Percentiles rank a stretch among this genome's conserved stretches.
These are phyloP conservation scores for Coregonus clupeaformis DNA, from an alignment of 2,113 vertebrate species.

Conservation along the genomic window DNA sequence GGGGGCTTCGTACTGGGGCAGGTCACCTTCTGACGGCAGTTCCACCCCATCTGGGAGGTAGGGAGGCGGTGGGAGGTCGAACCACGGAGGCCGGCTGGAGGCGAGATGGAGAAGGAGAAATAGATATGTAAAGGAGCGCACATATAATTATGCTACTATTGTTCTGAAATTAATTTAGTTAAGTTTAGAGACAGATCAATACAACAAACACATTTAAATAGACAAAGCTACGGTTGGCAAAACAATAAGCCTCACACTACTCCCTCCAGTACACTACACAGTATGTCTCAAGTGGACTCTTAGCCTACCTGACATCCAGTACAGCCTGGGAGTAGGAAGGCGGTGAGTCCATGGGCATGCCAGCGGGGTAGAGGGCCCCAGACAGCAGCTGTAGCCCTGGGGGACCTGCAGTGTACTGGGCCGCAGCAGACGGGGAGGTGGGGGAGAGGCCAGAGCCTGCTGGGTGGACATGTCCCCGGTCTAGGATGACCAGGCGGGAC, in stretches of 20 bases:
- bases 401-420: constrained; percentile 81
- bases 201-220: too few relatives aligned
- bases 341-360: constrained; percentile 80
- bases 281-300: too few relatives aligned
- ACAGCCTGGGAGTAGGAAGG: constrained; percentile 95
- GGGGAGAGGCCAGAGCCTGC: constrained; percentile 64
- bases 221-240: too few relatives aligned
- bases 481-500: constrained; percentile 91
- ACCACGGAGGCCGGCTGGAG: constrained; percentile 90
- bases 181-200: too few relatives aligned
- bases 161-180: too few relatives aligned
- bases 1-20: constrained; percentile 83
- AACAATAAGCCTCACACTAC: too few relatives aligned
- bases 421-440: constrained; percentile 74
- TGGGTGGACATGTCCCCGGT: constrained; percentile 78
- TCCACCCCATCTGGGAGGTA: constrained; percentile 82
- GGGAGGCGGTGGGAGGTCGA: constrained; percentile 93
- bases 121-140: too few relatives aligned
- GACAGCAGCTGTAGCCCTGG: constrained; percentile 60
- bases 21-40: constrained; percentile 71
- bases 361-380: constrained; percentile 64
- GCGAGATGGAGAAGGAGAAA: neutral
- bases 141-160: too few relatives aligned
- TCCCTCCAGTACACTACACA: too few relatives aligned
- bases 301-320: constrained; percentile 84